Percentiles rank a stretch among this genome's conserved stretches.
Conservation (phyloP, 2,797 vertebrate genomes). For the Tarsius wallacei region DNA sequence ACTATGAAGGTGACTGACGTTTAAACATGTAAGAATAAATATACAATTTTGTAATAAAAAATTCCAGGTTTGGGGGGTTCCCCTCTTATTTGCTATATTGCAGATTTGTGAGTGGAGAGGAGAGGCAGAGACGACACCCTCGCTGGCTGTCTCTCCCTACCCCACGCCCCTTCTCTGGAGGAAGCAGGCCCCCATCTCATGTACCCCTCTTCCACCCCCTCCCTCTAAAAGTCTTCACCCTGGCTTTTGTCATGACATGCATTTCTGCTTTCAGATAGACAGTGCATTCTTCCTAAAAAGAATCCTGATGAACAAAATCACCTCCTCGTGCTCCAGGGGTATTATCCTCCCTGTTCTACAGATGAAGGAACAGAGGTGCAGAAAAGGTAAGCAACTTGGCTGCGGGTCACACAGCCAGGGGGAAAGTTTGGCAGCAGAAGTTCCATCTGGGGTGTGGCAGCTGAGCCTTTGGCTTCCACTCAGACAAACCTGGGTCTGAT, state of each 20-base stretch:
- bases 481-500: neutral
- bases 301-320: neutral
- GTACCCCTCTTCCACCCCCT: neutral
- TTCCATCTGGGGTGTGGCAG: neutral
- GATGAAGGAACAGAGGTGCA: neutral
- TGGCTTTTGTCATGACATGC: neutral
- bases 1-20: no score
- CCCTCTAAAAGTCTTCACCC: neutral
- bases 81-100: neutral
- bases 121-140: neutral
- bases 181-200: neutral
- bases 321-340: neutral
- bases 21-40: no score
- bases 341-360: neutral
- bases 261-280: neutral
- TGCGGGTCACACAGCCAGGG: neutral
- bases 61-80: no score
- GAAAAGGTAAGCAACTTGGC: neutral
- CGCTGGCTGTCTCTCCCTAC: neutral
- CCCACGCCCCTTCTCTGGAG: neutral
- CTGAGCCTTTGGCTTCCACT: neutral
- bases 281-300: neutral
- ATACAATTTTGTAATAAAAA: no score
- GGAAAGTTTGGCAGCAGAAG: neutral
- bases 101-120: neutral